Base-by-base conservation (phyloP, 2,888 invertebrate species). In the Exephanes ischioxanthus region DNA sequence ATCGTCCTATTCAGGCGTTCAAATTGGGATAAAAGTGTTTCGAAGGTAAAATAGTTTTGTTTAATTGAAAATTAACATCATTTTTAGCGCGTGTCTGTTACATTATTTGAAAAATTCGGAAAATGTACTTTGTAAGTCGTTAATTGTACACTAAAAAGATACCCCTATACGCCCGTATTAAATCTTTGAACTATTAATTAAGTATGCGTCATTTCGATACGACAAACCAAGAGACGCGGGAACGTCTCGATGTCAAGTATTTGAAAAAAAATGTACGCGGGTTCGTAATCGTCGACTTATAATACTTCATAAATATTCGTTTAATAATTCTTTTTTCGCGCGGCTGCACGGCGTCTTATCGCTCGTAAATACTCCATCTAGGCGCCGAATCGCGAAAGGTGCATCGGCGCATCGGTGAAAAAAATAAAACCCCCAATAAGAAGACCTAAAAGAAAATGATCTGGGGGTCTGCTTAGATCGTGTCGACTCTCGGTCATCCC, bases 311-410 rank as follows among this genome's bases (percentile, higher is more conserved):
- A 48, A 48, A 16, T 41, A 5, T 11, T 3, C 9, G 2, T 41
- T 41, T 41, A 41, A 11, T 41, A 2, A 11, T 11, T 11, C 11
- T 41, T 41, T 41, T 41, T 41, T 41, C 33, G 41, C 41, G 11
- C 11, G 0, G 0, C 2, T 41, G 11, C 41, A 41, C 41, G 16
- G 14, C 16, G 6, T 1, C 33, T 63, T 63, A 30, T 63, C 63
- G 33, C 63, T 26, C 33, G 22, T 83, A 88, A 90, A 89, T 82
- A 88, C 84, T 83, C 88, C 72, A 88, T 89, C 87, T 86, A 76
- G 73, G 84, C 53, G 19, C 68, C 82, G 85, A 80, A 85, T 75
- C 79, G 73, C 79, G 26, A 37, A 11, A 55, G 26, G 22, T 61
- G 37, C 19, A 80, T 85, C 55, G 26, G 58, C 14, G 78, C 48